Evolutionary conservation across 2,888 invertebrate species (phyloP), one percentile per base, ranked within the genome.

Genomic region (Meghimatium bilineatum): DNA sequence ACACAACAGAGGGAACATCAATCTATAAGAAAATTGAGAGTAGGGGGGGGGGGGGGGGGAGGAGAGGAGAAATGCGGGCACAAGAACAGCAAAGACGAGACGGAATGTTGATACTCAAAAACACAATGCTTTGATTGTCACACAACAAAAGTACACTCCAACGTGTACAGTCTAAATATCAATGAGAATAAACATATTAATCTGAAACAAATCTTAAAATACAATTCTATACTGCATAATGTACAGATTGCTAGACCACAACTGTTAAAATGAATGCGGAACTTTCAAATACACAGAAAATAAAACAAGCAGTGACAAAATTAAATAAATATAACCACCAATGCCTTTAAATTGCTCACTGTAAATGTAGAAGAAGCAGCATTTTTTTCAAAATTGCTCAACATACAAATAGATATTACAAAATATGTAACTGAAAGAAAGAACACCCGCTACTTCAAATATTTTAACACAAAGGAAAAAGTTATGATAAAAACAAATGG

Each of bases 401-500:
- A 69, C 34, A 1, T 17, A n/a, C n/a, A 23, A 69, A 8, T 17
- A 38, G 23, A 36, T 69, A 20, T 38, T 69, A 44, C 44, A 72
- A 72, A 44, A 72, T 29, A 72, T 44, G n/a, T 8, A 14, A 38
- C 10, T 76, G 29, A 38, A 77, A 8, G 44, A 34, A 76, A 56
- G 66, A 77, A 38, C 60, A 38, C 60, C 63, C 63, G 56, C 12
- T 77, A 36, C 60, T 77, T 77, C 63, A 77, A 77, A 66, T 66
- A n/a, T 36, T 44, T 29, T 1, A 78, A 79, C n/a, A 52, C 32
- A 32, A n/a, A 12, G 60, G n/a, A 79, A 49, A 44, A n/a, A 67
- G 49, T 17, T 36, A 38, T 3, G 8, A 38, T 66, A 67, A 66
- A 63, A 8, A n/a, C 60, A 63, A 26, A 63, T 63, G 60, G 60